Evolutionary conservation across 2,797 vertebrate species (phyloP).

Genomic region (Spheniscus humboldti): DNA sequence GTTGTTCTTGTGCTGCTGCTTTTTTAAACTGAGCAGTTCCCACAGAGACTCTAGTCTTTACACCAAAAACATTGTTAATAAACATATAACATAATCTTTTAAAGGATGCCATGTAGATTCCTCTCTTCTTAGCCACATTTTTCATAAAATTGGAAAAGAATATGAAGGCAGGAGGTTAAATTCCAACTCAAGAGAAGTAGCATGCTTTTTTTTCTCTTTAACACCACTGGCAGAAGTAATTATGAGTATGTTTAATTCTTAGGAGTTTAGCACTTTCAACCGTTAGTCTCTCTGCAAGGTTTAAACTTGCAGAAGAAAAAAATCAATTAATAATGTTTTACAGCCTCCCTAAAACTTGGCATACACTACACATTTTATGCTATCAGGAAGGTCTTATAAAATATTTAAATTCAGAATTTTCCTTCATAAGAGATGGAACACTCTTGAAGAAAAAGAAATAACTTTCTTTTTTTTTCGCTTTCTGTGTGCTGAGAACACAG

Average conservation of each 20-base stretch:
- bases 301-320: neutral
- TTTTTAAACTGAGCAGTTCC: neutral
- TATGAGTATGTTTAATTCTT: constrained; percentile 33
- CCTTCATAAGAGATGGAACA: neutral
- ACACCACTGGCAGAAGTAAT: constrained; percentile 20
- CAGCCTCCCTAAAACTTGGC: neutral
- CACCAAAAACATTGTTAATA: neutral
- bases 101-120: neutral
- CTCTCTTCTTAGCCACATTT: neutral
- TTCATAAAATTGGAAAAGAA: neutral
- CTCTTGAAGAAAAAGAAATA: neutral
- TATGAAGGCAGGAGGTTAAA: neutral
- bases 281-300: neutral
- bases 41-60: neutral
- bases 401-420: neutral
- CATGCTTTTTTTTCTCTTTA: neutral
- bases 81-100: neutral
- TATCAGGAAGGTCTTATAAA: neutral
- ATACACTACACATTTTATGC: neutral
- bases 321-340: neutral
- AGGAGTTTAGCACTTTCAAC: constrained; percentile 33
- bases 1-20: neutral
- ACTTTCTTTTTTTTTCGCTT: neutral
- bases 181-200: constrained; percentile 11
- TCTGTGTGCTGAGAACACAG: neutral